Percentiles rank a stretch among this genome's conserved stretches.
Evolutionary conservation across 2,888 invertebrate species (phyloP).

Genomic region (Steromphala cineraria): DNA sequence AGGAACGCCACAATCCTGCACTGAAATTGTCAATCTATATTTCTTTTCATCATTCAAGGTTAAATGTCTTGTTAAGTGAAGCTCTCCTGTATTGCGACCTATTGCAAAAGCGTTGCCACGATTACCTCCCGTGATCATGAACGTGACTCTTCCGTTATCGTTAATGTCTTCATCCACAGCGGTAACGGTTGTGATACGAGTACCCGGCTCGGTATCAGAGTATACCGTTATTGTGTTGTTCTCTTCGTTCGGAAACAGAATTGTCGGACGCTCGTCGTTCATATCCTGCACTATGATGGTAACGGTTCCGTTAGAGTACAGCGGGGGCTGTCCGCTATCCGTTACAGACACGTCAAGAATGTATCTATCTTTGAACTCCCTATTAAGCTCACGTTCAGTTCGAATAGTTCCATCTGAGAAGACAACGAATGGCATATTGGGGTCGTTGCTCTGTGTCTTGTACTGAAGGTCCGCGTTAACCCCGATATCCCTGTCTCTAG

Average conservation of each 20-base stretch:
- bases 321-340: conserved; percentile 82
- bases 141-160: conserved; percentile 93
- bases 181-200: conserved; percentile 79
- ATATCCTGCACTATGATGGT: conserved; percentile 96
- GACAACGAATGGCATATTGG: conserved; percentile 87
- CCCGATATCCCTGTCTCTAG: conserved; percentile 93
- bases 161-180: conserved; percentile 96
- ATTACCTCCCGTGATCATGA: conserved; percentile 96
- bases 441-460: conserved; percentile 80
- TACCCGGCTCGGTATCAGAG: conserved; percentile 55
- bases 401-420: conserved; percentile 88
- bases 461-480: conserved; percentile 88
- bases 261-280: conserved; percentile 91
- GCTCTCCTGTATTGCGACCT: conserved; percentile 91
- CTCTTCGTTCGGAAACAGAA: conserved; percentile 61
- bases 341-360: conserved; percentile 90
- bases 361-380: conserved; percentile 90
- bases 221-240: conserved; percentile 63
- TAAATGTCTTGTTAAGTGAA: conserved; percentile 87
- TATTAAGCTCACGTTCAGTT: conserved; percentile 86
- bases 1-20: conserved; percentile 92
- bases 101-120: conserved; percentile 94
- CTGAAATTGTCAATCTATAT: conserved; percentile 91
- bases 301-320: conserved; percentile 90
- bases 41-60: conserved; percentile 85